Conservation (phyloP, 2,888 invertebrate genomes). For the Morinoia aosen region DNA sequence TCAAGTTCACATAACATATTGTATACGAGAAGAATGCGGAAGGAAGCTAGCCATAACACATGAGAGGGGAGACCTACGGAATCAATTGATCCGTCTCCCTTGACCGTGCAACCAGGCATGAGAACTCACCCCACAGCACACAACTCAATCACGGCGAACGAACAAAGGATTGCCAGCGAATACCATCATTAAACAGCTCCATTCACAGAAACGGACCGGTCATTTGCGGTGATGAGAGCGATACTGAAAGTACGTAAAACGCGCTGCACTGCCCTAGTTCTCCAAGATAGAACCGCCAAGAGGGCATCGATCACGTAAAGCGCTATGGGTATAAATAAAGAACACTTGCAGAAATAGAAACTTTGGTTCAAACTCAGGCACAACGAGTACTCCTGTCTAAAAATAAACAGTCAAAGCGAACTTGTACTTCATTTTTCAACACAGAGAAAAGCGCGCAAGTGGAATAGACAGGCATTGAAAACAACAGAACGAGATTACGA, state of each 20-base stretch:
- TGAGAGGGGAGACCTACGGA: background rate
- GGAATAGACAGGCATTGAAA: background rate
- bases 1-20: too few relatives aligned
- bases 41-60: background rate
- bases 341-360: background rate
- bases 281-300: background rate
- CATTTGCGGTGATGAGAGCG: background rate
- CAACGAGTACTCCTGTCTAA: background rate
- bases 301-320: background rate
- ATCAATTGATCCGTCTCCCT: background rate
- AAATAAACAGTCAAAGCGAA: background rate
- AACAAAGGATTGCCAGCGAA: background rate
- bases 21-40: too few relatives aligned
- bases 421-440: background rate
- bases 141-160: background rate
- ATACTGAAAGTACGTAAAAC: background rate
- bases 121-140: background rate
- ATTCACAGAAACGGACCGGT: background rate
- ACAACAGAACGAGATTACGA: background rate
- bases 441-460: background rate
- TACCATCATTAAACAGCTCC: background rate
- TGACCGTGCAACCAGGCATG: background rate
- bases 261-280: background rate
- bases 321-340: background rate
- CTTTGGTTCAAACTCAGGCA: background rate